Percentiles rank a stretch among this genome's conserved stretches.
These are phyloP conservation scores for Acanthisitta chloris DNA, from an alignment of 2,113 vertebrate species.

Conservation along the genomic window DNA sequence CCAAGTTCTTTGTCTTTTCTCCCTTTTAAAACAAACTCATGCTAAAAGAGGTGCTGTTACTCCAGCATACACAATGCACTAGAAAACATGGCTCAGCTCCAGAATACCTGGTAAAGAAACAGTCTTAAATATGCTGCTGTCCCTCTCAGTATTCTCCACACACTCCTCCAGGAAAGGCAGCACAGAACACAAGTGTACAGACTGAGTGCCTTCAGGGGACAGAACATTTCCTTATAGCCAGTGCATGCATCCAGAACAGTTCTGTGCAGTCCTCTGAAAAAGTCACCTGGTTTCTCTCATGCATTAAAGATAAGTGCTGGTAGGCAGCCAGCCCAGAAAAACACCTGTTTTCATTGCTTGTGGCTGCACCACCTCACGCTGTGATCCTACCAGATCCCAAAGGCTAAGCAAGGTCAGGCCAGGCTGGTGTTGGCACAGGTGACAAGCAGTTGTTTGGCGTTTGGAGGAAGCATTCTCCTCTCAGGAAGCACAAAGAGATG, in stretches of 20 bases:
- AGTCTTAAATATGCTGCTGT: neutral
- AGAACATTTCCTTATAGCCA: neutral
- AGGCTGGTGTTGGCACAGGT: neutral
- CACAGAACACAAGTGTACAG: neutral
- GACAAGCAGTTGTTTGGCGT: neutral
- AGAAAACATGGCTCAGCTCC: neutral
- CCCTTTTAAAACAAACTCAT: neutral
- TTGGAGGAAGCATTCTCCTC: neutral
- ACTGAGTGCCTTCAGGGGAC: neutral
- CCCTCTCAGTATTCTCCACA: neutral
- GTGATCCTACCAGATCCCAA: neutral
- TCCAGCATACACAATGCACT: neutral
- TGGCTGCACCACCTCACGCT: neutral
- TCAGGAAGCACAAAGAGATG: neutral
- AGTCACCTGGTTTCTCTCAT: slow-evolving; percentile 15
- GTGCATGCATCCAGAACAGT: neutral
- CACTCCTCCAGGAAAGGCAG: neutral
- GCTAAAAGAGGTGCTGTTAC: neutral
- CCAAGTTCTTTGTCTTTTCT: neutral
- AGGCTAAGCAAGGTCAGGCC: neutral
- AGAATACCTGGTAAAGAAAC: neutral
- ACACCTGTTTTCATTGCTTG: neutral
- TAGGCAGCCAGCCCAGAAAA: slow-evolving; percentile 14
- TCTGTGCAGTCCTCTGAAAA: neutral
- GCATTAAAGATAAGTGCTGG: neutral